Percentiles rank a stretch among this genome's conserved stretches.
Evolutionary conservation across 35 echinoderm and acorn worm species (phyloP).

Genomic region (Apostichopus californicus): DNA sequence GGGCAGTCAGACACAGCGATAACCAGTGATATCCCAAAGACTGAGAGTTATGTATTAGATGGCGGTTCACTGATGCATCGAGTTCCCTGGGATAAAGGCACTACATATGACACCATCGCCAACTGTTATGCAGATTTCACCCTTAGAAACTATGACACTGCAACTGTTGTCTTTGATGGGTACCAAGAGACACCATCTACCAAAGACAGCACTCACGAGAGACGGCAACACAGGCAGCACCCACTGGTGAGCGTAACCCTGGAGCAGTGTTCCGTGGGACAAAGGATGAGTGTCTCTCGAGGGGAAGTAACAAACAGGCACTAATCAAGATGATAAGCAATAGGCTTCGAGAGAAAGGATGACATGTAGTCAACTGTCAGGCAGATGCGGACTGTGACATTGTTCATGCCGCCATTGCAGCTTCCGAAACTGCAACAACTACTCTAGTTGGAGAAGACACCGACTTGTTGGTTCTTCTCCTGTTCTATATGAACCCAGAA

Average conservation of each 20-base stretch:
- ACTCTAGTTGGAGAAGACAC: conserved; percentile 70
- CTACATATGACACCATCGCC: conserved; percentile 55
- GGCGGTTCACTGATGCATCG: conserved; percentile 61
- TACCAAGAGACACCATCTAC: conserved; percentile 40
- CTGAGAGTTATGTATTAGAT: conserved; percentile 68
- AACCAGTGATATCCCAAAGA: conserved; percentile 23
- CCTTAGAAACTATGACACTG: conserved; percentile 9
- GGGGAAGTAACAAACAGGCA: conserved; percentile 58
- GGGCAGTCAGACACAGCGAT: conserved; percentile 17
- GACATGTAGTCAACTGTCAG: conserved; percentile 9
- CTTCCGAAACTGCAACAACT: background rate
- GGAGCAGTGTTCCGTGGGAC: background rate
- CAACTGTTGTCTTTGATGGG: conserved; percentile 70
- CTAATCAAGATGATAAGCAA: conserved; percentile 45
- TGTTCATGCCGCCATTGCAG: conserved; percentile 3
- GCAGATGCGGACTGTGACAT: no score
- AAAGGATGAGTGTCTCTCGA: conserved; percentile 60
- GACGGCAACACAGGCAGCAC: background rate
- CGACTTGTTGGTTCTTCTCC: conserved; percentile 60
- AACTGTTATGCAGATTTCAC: conserved; percentile 38
- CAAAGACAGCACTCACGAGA: conserved; percentile 68
- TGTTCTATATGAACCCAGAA: conserved; percentile 11
- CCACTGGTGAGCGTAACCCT: conserved; percentile 13
- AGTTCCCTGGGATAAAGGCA: conserved; percentile 33
- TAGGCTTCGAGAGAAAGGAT: conserved; percentile 26